Evolutionary conservation across 2,113 vertebrate genomes (phyloP), one percentile per base, ranked within the genome.

Genomic region (Labrus mixtus): DNA sequence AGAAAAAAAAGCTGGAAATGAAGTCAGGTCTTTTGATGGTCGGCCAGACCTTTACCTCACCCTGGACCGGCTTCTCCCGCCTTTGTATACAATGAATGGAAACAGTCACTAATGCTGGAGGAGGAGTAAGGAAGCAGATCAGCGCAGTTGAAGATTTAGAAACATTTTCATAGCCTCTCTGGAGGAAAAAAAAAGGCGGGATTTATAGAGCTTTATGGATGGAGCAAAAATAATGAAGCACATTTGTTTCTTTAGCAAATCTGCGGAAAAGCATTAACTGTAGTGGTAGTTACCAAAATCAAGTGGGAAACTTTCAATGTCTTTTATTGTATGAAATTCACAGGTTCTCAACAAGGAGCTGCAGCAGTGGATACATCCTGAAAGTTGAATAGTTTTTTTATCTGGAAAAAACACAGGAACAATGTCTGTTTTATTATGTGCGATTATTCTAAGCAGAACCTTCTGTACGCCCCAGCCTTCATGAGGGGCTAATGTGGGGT

Each of bases 1-100:
- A 65, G 41, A 73, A 37, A 64, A 58, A 55, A 3, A 54, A 81
- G 77, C 71, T 75, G 59, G 74, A 78, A 82, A 79, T 76, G 50
- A 78, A 86, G 76, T 53, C 45, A 22, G 59, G 65, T 65, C 73
- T 76, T 79, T 73, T 82, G 85, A 83, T 68, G 37, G 60, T 50
- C 53, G 39, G 78, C 85, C 83, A 88, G 62, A 58, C 29, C 76
- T 90, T 56, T 56, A 84, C 72, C 67, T 88, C 79, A 71, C 67
- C 67, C 69, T 11, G 73, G 54, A 68, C 59, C 13, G 8, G 77
- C 37, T 61, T 45, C 61, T 64, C 53, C 81, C 60, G 79, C 78
- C 77, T 89, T 76, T 76, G 72, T 61, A 19, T 20, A 56, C 53
- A 13, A 68, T 64, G 58, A 86, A 86, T 75, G 76, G 80, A 73